Base-by-base conservation (phyloP, 1,140 invertebrate species). In the Uloborus diversus region DNA sequence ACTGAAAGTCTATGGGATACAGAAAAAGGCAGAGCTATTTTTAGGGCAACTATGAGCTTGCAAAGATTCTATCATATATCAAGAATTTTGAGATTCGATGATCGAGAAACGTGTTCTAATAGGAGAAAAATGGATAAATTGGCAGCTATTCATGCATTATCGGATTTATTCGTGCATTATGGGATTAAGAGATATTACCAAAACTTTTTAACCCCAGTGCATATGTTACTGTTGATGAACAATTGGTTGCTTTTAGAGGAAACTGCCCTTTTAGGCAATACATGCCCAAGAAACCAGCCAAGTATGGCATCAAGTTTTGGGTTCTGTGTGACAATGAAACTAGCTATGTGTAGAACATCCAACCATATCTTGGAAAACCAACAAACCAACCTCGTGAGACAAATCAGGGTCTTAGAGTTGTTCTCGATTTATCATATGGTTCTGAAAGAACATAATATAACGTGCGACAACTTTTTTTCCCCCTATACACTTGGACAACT, bases 381-480 rank as follows among this genome's bases (percentile, higher is more conserved):
- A 53, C 17, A 59, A 59, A 28, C 25, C 25, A 59, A 28, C 4
- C 25, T 27, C 56, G 5, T 42, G 37, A 25, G 25, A 59, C 25
- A 59, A 17, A 59, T 27, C 25, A 27, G 14, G 56, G 5, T n/a
- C 56, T 59, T 59, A 59, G 14, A 28, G 56, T 28, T 59, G 17
- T 59, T 28, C 56, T 59, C 11, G 25, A 59, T 59, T 59, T 59
- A n/a, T 53, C 4, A 9, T 53, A 7, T 53, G 49, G 49, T n/a
- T 53, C 49, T 7, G 23, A 53, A 53, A 53, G n/a, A 4, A 59
- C 14, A 27, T 59, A 59, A 59, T 59, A 28, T 28, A 59, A 59
- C 56, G 28, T 59, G 56, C 4, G 27, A 59, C 56, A 59, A 59
- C 25, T 59, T 59, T 28, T 59, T 59, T 59, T 59, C 37, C 37